Conservation (phyloP, 2,888 invertebrate species). For the Sepiola atlantica region DNA sequence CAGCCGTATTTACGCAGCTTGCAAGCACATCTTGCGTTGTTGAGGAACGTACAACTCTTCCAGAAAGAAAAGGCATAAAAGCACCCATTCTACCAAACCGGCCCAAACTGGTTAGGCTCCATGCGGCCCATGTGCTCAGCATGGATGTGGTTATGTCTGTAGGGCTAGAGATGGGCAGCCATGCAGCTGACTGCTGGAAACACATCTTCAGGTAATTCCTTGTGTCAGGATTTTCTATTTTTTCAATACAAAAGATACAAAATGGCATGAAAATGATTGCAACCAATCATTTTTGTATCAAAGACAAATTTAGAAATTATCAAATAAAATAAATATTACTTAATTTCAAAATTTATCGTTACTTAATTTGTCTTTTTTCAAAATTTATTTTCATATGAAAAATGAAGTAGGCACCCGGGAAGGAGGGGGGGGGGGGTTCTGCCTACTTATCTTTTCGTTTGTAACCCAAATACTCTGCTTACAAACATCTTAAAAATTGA, state of each 20-base stretch:
- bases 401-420: no score
- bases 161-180: conserved; percentile 92
- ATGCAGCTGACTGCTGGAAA: conserved; percentile 95
- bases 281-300: neutral
- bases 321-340: no score
- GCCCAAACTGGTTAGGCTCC: conserved; percentile 77
- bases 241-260: neutral
- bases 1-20: conserved; percentile 88
- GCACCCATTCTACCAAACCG: conserved; percentile 57
- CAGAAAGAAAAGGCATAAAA: conserved; percentile 53
- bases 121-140: conserved; percentile 91
- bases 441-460: no score
- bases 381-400: no score
- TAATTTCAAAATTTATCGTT: no score
- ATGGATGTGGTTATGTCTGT: conserved; percentile 91
- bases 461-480: no score
- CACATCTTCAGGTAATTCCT: conserved; percentile 85
- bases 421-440: no score
- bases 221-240: neutral
- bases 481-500: no score
- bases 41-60: conserved; percentile 66
- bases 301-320: neutral
- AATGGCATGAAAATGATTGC: neutral
- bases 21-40: conserved; percentile 92
- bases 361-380: no score